Conservation (phyloP, 1,140 invertebrate species). For the Galendromus occidentalis region DNA sequence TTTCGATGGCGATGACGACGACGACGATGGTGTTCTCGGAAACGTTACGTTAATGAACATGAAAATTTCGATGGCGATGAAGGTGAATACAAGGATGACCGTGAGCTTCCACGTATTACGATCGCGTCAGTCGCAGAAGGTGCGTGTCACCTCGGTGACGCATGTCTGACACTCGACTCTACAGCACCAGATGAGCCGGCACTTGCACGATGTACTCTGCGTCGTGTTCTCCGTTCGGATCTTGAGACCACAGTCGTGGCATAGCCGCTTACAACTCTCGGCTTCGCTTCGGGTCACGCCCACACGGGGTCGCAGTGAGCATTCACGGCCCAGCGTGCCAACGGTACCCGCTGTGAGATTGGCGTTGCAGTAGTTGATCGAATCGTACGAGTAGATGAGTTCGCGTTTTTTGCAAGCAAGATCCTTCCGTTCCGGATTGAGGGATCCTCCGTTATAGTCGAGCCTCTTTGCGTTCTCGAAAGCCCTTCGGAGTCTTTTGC, state of each 20-base stretch:
- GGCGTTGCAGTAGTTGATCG: constrained; percentile 38
- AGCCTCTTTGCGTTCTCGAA: constrained; percentile 29
- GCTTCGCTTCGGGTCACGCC: constrained; percentile 24
- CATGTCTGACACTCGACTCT: constrained; percentile 44
- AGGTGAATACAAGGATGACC: too few relatives aligned
- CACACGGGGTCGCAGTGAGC: constrained; percentile 24
- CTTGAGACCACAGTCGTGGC: constrained; percentile 32
- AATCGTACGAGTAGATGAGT: constrained; percentile 39
- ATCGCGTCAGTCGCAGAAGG: constrained; percentile 23
- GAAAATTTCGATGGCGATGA: too few relatives aligned
- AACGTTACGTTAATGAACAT: too few relatives aligned
- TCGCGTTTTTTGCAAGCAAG: constrained; percentile 23
- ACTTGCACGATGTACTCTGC: constrained; percentile 34
- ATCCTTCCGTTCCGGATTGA: constrained; percentile 24
- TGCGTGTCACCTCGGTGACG: constrained; percentile 28
- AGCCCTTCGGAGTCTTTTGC: constrained; percentile 35
- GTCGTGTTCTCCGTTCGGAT: constrained; percentile 23
- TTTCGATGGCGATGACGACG: too few relatives aligned
- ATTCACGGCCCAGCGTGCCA: constrained; percentile 33
- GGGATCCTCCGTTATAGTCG: constrained; percentile 15
- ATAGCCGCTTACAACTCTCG: constrained; percentile 32
- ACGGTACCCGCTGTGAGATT: constrained; percentile 29
- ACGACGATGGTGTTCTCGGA: too few relatives aligned
- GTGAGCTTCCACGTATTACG: too few relatives aligned
- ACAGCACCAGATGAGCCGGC: constrained; percentile 47